Base-by-base conservation (phyloP, 2,888 invertebrate species). In the Euclidia mi region DNA sequence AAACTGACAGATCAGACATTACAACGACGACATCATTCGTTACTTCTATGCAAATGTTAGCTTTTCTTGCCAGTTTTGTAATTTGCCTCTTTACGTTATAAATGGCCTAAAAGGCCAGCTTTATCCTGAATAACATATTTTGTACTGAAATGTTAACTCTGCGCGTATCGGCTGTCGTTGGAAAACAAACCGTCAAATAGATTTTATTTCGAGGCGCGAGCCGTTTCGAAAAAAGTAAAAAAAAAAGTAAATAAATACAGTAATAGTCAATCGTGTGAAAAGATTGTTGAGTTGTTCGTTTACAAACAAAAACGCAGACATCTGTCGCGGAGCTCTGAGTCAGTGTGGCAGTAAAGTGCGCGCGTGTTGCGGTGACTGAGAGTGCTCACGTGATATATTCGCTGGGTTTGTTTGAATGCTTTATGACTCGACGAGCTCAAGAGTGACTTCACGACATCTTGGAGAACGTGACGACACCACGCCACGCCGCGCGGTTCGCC, bases 221-320 rank as follows among this genome's bases (percentile, higher is more conserved):
- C n/a, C 3, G 15, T n/a, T n/a, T 43, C 3, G 7, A 10, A 37
- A 37, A 29, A 37, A 15, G 28, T 15, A 25, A 17, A 11, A 34
- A n/a, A n/a, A n/a, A n/a, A n/a, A n/a, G 28, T n/a, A n/a, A n/a
- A n/a, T n/a, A 34, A 37, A 38, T 28, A n/a, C 29, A 11, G 7
- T 17, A 38, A 11, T 17, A 46, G 10, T 37, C 46, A 29, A 17
- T 37, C 37, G 46, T 17, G 29, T 28, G 10, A 38, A 46, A 38
- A 37, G 37, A 38, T 18, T 37, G 17, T 25, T 17, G 11, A 28
- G 37, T 37, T 37, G 17, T 17, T 37, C 37, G n/a, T 37, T 37
- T 37, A 15, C 17, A 37, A 37, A 37, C n/a, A n/a, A 9, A 35
- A 35, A 15, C 15, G 17, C 17, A 17, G 37, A 17, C 17, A 37